Conservation (phyloP, 2,113 vertebrate species). For the Ciconia maguari region DNA sequence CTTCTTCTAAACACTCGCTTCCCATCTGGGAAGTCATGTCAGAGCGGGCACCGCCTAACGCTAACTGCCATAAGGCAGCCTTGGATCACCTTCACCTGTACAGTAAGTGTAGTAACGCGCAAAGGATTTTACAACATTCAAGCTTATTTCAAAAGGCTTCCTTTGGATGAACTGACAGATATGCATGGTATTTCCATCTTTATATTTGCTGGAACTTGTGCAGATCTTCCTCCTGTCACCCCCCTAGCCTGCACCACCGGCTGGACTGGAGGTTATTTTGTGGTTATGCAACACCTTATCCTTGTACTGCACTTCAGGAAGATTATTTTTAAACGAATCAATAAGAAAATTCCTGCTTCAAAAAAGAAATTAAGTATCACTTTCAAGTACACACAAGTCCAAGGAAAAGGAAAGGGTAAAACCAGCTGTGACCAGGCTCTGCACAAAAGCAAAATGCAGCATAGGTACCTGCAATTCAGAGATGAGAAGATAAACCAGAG, state of each 20-base stretch:
- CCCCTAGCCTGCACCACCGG: rapidly evolving
- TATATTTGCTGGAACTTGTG: neutral
- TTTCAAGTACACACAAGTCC: neutral
- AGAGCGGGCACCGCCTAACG: neutral
- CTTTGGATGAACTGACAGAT: neutral
- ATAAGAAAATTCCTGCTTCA: neutral
- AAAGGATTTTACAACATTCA: neutral
- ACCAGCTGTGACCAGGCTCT: neutral
- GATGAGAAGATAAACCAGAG: neutral
- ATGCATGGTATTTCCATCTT: neutral
- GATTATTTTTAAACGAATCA: neutral
- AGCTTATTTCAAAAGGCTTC: neutral
- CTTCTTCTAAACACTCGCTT: neutral
- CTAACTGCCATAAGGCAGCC: neutral
- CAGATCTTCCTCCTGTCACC: neutral
- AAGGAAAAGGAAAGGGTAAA: neutral
- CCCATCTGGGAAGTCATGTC: neutral
- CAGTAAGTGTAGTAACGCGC: neutral
- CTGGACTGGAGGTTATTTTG: neutral
- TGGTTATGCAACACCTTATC: neutral
- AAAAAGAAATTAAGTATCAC: neutral
- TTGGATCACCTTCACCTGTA: neutral
- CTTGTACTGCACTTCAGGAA: neutral
- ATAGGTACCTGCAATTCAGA: neutral
- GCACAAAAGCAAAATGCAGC: neutral